A percentile compares a stretch with the other conserved stretches of the same genome.
Conservation (phyloP, 1,140 invertebrate species). For the Pogonus chalceus region DNA sequence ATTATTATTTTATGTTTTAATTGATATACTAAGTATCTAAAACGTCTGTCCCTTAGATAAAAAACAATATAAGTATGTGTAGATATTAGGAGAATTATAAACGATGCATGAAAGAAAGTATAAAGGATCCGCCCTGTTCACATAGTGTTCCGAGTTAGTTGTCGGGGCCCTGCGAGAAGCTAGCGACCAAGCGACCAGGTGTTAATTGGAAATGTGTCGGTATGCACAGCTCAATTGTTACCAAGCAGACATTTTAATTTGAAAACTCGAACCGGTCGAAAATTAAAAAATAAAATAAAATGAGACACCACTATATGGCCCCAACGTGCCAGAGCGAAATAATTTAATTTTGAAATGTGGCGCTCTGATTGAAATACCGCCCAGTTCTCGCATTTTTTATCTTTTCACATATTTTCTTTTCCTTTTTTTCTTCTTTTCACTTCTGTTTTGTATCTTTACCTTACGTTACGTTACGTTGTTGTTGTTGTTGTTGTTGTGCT, state of each 20-base stretch:
- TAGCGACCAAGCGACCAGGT: constrained; percentile 20
- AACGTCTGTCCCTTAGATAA: no score
- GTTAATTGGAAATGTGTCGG: constrained; percentile 25
- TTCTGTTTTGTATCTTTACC: background rate
- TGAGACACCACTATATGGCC: constrained; percentile 7
- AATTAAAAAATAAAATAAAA: constrained; percentile 20
- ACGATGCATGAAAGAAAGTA: background rate
- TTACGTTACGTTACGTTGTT: background rate
- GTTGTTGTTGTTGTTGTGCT: background rate
- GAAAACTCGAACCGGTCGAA: constrained; percentile 21
- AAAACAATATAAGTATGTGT: background rate
- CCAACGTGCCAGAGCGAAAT: constrained; percentile 16
- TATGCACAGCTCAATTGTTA: constrained; percentile 22
- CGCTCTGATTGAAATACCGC: constrained; percentile 17
- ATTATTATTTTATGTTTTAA: no score
- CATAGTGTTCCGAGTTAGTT: background rate
- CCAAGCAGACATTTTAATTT: constrained; percentile 22
- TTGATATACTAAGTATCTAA: no score
- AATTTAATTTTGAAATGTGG: constrained; percentile 23
- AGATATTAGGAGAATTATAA: background rate
- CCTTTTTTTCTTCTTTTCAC: background rate
- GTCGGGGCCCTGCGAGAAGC: background rate
- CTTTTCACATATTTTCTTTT: background rate
- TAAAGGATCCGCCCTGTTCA: background rate
- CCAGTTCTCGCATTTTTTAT: background rate